Evolutionary conservation across 2,113 vertebrate species (phyloP).

Genomic region (Arothron firmamentum): DNA sequence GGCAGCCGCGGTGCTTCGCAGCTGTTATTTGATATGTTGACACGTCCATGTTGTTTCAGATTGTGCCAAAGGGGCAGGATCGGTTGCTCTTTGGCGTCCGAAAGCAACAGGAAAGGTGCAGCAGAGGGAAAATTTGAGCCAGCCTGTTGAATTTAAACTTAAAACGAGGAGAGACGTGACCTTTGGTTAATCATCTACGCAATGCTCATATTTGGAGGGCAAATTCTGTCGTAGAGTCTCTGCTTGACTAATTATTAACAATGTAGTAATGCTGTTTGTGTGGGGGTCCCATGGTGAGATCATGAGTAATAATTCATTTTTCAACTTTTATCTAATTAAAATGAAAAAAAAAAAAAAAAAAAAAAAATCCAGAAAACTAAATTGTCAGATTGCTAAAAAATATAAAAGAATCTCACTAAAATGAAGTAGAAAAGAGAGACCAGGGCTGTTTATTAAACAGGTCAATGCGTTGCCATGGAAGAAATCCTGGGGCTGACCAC

Average conservation of each 20-base stretch:
- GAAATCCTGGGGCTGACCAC: conserved; percentile 49
- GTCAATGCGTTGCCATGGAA: conserved; percentile 34
- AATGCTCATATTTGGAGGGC: conserved; percentile 53
- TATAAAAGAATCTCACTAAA: conserved; percentile 1
- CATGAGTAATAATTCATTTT: neutral
- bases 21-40: conserved; percentile 65
- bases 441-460: conserved; percentile 38
- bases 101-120: conserved; percentile 31
- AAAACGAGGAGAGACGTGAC: conserved; percentile 25
- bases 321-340: neutral
- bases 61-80: conserved; percentile 53
- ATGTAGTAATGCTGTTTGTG: conserved; percentile 48
- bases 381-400: neutral
- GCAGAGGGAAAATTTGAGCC: conserved; percentile 32
- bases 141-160: conserved; percentile 21
- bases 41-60: conserved; percentile 52
- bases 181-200: conserved; percentile 63
- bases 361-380: no score
- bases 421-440: conserved; percentile 9
- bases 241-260: conserved; percentile 72
- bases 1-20: conserved; percentile 57
- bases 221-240: conserved; percentile 41
- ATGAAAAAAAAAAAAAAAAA: neutral
- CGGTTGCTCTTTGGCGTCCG: conserved; percentile 39
- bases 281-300: conserved; percentile 25